phyloP scores from a whole-genome alignment of 2,113 vertebrate species.

The Gasterosteus aculeatus region DNA sequence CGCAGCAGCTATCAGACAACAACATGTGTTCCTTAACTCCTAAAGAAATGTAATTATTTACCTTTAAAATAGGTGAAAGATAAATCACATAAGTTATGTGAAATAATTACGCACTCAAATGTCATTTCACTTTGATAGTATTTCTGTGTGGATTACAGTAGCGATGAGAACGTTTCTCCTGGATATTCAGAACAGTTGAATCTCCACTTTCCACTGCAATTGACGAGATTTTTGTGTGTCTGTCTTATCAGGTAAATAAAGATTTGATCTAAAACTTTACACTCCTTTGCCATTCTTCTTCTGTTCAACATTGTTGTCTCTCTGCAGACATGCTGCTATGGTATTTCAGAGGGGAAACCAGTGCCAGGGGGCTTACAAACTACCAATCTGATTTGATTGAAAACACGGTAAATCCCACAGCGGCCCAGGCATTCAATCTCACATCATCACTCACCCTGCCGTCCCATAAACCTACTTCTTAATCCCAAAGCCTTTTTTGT shows the following conservation, averaged over 20 bases:
- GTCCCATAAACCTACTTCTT: constrained; percentile 82
- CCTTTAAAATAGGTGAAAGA: not conserved
- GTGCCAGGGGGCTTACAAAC: constrained; percentile 60
- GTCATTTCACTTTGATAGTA: not conserved
- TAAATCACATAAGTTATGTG: not conserved
- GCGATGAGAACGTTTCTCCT: not conserved
- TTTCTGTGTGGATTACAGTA: not conserved
- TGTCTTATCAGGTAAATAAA: constrained; percentile 18
- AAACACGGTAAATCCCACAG: constrained; percentile 77
- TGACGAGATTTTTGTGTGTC: not conserved
- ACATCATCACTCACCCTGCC: constrained; percentile 57
- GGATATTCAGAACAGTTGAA: not conserved
- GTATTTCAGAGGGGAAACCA: constrained; percentile 17
- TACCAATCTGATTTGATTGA: constrained; percentile 80
- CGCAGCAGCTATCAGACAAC: not conserved
- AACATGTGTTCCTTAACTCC: not conserved
- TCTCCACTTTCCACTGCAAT: not conserved
- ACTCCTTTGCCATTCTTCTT: not conserved
- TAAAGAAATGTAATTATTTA: not conserved
- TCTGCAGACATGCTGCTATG: constrained; percentile 33
- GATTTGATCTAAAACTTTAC: constrained; percentile 30
- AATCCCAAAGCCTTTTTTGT: constrained; percentile 79
- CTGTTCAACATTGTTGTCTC: constrained; percentile 33
- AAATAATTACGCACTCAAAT: not conserved
- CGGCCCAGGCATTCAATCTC: constrained; percentile 68